A percentile compares a stretch with the other conserved stretches of the same genome.
These are phyloP conservation scores for Caerostris darwini DNA, from an alignment of 1,140 invertebrate species.

Conservation along the genomic window DNA sequence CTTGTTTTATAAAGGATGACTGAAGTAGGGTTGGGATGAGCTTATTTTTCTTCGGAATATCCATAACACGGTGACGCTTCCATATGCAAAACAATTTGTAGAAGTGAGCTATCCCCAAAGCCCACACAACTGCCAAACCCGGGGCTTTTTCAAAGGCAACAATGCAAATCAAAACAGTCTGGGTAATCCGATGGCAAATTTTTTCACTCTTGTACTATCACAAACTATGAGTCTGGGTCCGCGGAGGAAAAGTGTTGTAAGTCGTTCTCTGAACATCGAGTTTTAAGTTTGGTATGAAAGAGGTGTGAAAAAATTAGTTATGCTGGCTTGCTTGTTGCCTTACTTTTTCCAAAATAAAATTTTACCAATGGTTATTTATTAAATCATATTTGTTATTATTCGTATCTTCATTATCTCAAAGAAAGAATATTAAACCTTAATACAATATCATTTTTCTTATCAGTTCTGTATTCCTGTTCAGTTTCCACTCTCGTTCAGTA, in stretches of 20 bases:
- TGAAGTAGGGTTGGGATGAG: not conserved
- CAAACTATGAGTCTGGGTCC: slow-evolving; percentile 6
- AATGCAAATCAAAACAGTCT: slow-evolving; percentile 75
- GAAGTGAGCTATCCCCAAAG: slow-evolving; percentile 63
- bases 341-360: not conserved
- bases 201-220: slow-evolving; percentile 15
- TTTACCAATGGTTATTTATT: too few relatives aligned
- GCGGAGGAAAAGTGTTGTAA: slow-evolving; percentile 32
- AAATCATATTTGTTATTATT: too few relatives aligned
- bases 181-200: slow-evolving; percentile 52
- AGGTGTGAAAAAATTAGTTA: not conserved
- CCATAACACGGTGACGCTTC: slow-evolving; percentile 68
- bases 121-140: slow-evolving; percentile 3
- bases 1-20: slow-evolving; percentile 71
- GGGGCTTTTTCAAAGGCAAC: slow-evolving; percentile 26
- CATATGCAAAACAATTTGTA: slow-evolving; percentile 75
- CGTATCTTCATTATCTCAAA: too few relatives aligned
- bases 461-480: too few relatives aligned
- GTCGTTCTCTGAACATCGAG: not conserved
- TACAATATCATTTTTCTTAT: too few relatives aligned
- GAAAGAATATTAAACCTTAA: too few relatives aligned
- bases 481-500: too few relatives aligned
- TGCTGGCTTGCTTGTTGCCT: not conserved
- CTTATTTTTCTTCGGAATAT: slow-evolving; percentile 70
- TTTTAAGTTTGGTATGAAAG: not conserved